phyloP scores from a whole-genome alignment of 2,888 invertebrate genomes.

The Isotomurus palustris region DNA sequence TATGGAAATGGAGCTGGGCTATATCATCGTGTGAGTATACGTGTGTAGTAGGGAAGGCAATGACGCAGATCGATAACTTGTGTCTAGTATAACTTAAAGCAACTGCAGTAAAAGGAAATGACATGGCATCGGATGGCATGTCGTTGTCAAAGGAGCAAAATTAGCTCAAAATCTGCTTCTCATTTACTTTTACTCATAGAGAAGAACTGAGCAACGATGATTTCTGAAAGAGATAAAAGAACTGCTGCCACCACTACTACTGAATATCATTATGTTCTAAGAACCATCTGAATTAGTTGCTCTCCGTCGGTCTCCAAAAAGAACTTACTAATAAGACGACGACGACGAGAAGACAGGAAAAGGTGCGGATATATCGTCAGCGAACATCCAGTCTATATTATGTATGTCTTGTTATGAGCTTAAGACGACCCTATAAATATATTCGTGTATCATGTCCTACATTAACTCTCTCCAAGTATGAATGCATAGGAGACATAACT shows the following conservation, averaged over 20 bases:
- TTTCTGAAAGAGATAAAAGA: conserved; percentile 13
- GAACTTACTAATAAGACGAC: conserved; percentile 5
- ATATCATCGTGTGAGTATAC: too few species aligned
- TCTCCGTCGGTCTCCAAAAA: not conserved
- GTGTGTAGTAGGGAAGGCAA: not conserved
- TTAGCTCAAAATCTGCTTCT: conserved; percentile 16
- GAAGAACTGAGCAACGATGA: conserved; percentile 3
- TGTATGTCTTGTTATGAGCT: too few species aligned
- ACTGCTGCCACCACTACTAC: too few species aligned
- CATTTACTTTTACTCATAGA: conserved; percentile 2
- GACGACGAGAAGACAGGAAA: not conserved
- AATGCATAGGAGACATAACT: not conserved
- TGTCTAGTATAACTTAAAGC: not conserved
- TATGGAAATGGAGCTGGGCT: too few species aligned
- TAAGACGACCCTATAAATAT: too few species aligned
- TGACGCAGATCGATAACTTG: not conserved
- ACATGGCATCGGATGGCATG: not conserved
- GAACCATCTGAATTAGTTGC: conserved; percentile 6
- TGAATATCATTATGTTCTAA: conserved; percentile 9
- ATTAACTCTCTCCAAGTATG: not conserved
- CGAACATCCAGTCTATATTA: not conserved
- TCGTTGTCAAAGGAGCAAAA: not conserved
- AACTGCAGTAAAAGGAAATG: not conserved
- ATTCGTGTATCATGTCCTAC: too few species aligned
- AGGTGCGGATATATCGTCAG: not conserved